These are phyloP conservation scores for Cladopsammia gracilis DNA, from an alignment of 64 coral and sea anemone genomes.

Conservation along the genomic window DNA sequence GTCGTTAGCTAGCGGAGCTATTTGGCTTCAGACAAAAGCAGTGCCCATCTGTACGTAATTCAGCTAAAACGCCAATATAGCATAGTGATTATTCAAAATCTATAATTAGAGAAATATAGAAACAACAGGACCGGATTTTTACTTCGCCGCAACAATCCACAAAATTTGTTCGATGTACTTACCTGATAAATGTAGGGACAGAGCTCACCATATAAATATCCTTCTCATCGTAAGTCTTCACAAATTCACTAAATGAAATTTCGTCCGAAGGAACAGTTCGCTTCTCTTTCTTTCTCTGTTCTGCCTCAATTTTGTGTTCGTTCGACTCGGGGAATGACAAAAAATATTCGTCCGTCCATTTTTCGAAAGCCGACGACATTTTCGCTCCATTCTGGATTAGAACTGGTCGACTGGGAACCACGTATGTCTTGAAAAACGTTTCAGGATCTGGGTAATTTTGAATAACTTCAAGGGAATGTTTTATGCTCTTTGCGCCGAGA, in stretches of 20 bases:
- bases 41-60: too few species aligned
- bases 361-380: constrained; percentile 60
- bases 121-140: too few species aligned
- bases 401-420: constrained; percentile 65
- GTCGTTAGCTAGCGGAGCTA: too few species aligned
- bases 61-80: too few species aligned
- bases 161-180: background rate
- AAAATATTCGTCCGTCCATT: constrained; percentile 90
- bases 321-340: constrained; percentile 70
- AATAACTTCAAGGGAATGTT: constrained; percentile 15
- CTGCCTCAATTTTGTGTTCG: constrained; percentile 47
- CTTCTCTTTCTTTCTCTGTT: constrained; percentile 81
- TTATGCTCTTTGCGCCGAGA: constrained; percentile 55
- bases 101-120: too few species aligned
- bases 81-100: too few species aligned
- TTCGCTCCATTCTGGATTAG: constrained; percentile 76
- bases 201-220: constrained; percentile 92
- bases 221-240: constrained; percentile 70
- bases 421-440: constrained; percentile 72
- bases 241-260: constrained; percentile 77
- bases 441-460: constrained; percentile 71
- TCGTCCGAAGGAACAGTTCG: constrained; percentile 53
- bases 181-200: constrained; percentile 87
- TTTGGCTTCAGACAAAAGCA: too few species aligned
- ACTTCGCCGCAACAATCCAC: background rate